A percentile compares a stretch with the other conserved stretches of the same genome.
Conservation (phyloP, 2,797 vertebrate species). For the Furcifer pardalis region DNA sequence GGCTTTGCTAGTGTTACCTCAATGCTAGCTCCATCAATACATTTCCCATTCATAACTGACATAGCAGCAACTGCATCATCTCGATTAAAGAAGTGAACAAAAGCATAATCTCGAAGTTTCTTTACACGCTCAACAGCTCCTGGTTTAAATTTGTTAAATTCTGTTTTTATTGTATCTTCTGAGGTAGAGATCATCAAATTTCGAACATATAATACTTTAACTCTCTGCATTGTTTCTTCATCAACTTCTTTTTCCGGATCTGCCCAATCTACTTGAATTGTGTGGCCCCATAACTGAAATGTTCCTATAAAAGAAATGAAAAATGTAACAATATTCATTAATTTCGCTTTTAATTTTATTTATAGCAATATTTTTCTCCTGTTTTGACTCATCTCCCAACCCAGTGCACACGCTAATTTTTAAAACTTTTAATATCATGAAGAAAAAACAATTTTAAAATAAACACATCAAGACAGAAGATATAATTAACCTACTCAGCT, state of each 20-base stretch:
- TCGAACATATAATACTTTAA: slow-evolving; percentile 88
- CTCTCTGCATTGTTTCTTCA: slow-evolving; percentile 91
- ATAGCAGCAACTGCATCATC: slow-evolving; percentile 89
- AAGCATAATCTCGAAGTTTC: slow-evolving; percentile 93
- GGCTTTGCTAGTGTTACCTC: slow-evolving; percentile 92
- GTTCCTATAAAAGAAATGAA: slow-evolving; percentile 76
- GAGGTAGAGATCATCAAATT: slow-evolving; percentile 92
- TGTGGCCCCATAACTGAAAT: slow-evolving; percentile 90
- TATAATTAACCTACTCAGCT: not conserved
- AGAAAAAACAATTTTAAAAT: not conserved
- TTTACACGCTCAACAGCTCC: slow-evolving; percentile 92
- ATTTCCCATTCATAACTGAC: slow-evolving; percentile 85
- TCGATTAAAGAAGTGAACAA: slow-evolving; percentile 89
- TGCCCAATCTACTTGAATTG: slow-evolving; percentile 95
- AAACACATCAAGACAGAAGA: not conserved
- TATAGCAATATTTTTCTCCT: not conserved
- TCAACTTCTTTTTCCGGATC: slow-evolving; percentile 92
- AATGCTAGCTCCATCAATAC: slow-evolving; percentile 87
- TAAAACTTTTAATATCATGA: not conserved
- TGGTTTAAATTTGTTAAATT: slow-evolving; percentile 89
- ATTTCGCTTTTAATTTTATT: not conserved
- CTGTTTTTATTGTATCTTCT: slow-evolving; percentile 87
- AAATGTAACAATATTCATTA: slow-evolving; percentile 16
- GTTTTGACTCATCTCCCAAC: not conserved
- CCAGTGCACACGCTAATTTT: not conserved